Percentiles rank a stretch among this genome's conserved stretches.
Conservation (phyloP, 1,140 invertebrate species). For the Nylanderia fulva region DNA sequence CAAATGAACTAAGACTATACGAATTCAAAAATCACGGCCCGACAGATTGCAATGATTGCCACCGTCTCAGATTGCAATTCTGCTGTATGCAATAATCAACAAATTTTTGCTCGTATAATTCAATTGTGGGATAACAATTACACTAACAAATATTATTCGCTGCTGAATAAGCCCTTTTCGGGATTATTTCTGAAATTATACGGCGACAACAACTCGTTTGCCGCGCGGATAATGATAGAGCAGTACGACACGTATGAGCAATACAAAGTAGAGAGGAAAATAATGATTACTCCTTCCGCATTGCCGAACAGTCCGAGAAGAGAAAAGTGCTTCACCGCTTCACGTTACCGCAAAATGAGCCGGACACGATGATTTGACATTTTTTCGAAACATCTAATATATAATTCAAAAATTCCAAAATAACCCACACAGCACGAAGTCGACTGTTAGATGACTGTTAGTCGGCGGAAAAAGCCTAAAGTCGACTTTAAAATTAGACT, state of each 20-base stretch:
- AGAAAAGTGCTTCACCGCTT: slow-evolving; percentile 22
- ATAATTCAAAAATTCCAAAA: neutral
- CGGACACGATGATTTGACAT: neutral
- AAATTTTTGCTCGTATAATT: neutral
- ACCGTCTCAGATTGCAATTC: neutral
- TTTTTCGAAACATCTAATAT: neutral
- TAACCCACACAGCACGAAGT: no score
- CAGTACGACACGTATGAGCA: slow-evolving; percentile 4
- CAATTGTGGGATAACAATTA: neutral
- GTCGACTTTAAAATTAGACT: no score
- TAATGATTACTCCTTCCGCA: slow-evolving; percentile 28
- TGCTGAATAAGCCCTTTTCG: neutral
- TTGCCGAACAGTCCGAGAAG: neutral
- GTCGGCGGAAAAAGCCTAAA: no score
- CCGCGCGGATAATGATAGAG: slow-evolving; percentile 23
- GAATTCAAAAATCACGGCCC: no score
- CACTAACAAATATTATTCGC: neutral
- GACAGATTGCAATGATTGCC: no score
- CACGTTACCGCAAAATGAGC: slow-evolving; percentile 9
- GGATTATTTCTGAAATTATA: slow-evolving; percentile 3
- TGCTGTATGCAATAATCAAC: neutral
- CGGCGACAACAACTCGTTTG: neutral
- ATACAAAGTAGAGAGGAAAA: slow-evolving; percentile 8
- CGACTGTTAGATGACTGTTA: no score
- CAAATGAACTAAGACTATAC: neutral